Base-by-base conservation (phyloP, 2,888 invertebrate species). In the Cephus runcator region DNA sequence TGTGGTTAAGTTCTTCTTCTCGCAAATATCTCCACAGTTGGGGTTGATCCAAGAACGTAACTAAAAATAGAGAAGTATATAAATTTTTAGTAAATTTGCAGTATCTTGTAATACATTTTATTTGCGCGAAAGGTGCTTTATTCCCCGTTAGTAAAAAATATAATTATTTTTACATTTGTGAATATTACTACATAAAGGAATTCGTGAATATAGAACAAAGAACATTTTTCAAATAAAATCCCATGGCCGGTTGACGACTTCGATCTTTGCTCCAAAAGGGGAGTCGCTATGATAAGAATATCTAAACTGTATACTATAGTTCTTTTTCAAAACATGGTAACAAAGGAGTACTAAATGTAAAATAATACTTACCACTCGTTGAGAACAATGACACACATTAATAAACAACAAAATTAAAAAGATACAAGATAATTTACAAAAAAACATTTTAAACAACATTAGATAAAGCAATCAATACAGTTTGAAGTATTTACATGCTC, bases 1-100 rank as follows among this genome's bases (percentile, higher is more conserved):
- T 0, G 94, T 87, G 2, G 92, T 93, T 1, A 90, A 84, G 75
- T 91, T 88, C 73, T 81, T 84, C 73, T 88, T 87, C 2, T 85
- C 81, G 80, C 93, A 93, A 34, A 80, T 78, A 0, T 81, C 35
- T 79, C 92, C 83, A 78, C 91, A 92, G 31, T 86, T 88, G 30
- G 90, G 91, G 85, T 92, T 92, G 69, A 89, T 77, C 76, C 81
- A 79, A 69, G 87, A 84, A 69, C 85, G 87, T 68, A 92, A 81
- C 91, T 92, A 84, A 76, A 82, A 84, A 79, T 78, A 76, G 6
- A 34, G 12, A 36, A 33, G 11, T 11, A 6, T 6, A 40, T 40
- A 56, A 23, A 56, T 56, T 56, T 9, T 9, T 56, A 23, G 9
- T 56, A 9, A 56, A 6, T 40, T 56, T 23, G 9, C 56, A 56